Evolutionary conservation across 2,888 invertebrate genomes (phyloP), one percentile per base, ranked within the genome.

Genomic region (Orchesella flavescens): DNA sequence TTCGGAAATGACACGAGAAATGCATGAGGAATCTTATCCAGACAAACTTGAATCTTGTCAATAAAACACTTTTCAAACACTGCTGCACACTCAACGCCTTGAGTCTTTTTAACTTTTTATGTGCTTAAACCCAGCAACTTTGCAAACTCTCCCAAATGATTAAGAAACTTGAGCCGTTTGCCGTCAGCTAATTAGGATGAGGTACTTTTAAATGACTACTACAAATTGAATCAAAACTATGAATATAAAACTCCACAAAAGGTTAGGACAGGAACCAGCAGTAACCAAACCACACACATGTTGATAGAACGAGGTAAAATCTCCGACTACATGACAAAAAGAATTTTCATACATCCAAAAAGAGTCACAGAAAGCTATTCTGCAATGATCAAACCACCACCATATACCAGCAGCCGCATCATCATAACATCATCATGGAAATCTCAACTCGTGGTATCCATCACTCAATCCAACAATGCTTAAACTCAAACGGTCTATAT

Each of bases 301-400:
- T 66, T 55, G n/a, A 55, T 65, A 55, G 65, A 66, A 44, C 80
- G 34, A 80, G 66, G 49, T 17, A 73, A 73, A 80, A 53, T 72
- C 73, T 24, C 23, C 7, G 72, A 80, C 80, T 80, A 80, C 73
- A 80, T 46, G 73, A 74, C 74, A 81, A 81, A 81, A 61, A 21
- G 61, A 53, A 74, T 82, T 82, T 82, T 82, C 75, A 74, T 69
- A 55, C 71, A 21, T 59, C 82, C 82, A 82, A 82, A 82, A 82
- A 76, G 59, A 82, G 82, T 75, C 69, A 80, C 80, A 75, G 82
- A 82, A 82, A 75, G 75, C 71, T 69, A 81, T 74, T 61, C 80
- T 19, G 75, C 34, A 13, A 76, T 9, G 24, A 59, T 23, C 65
- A 75, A 21, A 43, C 21, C 17, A 61, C 19, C 34, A 72, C 21